A percentile compares a stretch with the other conserved stretches of the same genome.
Evolutionary conservation across 1,140 invertebrate genomes (phyloP).

Genomic region (Plectrocnemia conspersa): DNA sequence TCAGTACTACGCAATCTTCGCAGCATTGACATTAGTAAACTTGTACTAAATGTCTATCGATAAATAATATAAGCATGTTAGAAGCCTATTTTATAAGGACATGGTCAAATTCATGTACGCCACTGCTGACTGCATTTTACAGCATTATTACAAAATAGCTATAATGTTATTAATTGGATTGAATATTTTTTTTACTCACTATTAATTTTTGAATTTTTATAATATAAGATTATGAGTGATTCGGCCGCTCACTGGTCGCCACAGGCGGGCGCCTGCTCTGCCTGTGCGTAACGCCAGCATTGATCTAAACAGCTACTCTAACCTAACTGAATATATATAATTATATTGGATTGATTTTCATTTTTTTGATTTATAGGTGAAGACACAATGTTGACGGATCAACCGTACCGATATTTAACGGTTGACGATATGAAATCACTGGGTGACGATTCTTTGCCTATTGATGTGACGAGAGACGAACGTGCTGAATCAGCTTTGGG

Average conservation of each 20-base stretch:
- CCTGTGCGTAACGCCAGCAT: too few relatives aligned
- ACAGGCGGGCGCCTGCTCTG: too few relatives aligned
- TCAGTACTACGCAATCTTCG: too few relatives aligned
- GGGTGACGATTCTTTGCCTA: slow-evolving; percentile 87
- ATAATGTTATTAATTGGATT: too few relatives aligned
- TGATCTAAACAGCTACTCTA: not conserved
- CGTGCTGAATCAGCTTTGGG: slow-evolving; percentile 57
- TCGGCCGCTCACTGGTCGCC: too few relatives aligned
- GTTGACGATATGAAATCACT: slow-evolving; percentile 93
- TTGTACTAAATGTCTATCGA: not conserved
- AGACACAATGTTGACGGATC: slow-evolving; percentile 83
- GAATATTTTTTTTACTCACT: too few relatives aligned
- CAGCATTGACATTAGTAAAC: not conserved
- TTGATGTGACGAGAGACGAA: slow-evolving; percentile 87
- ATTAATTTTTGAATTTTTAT: too few relatives aligned
- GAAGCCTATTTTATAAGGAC: too few relatives aligned
- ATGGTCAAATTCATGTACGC: too few relatives aligned
- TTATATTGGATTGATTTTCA: not conserved
- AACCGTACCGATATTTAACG: slow-evolving; percentile 87
- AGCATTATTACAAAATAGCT: too few relatives aligned
- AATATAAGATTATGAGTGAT: too few relatives aligned
- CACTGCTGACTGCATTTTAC: too few relatives aligned
- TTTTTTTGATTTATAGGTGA: slow-evolving; percentile 59
- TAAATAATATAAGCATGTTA: not conserved
- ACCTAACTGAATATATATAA: not conserved